phyloP scores from a whole-genome alignment of 2,888 invertebrate species.

The Drosophila kanekoi region DNA sequence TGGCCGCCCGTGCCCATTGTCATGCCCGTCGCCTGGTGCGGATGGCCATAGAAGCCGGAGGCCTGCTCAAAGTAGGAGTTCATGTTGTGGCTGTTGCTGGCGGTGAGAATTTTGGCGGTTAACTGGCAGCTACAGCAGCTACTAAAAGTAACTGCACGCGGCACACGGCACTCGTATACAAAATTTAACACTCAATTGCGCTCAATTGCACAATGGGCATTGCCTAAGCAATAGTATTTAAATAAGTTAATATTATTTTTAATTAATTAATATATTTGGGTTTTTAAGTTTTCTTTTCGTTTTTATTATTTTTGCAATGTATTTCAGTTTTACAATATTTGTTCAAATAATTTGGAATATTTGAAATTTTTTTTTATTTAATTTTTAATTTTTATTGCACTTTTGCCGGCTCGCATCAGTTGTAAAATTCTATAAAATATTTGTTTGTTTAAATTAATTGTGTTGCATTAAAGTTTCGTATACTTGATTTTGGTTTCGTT shows the following conservation, averaged over 20 bases:
- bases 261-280: constrained; percentile 11
- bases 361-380: constrained; percentile 27
- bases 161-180: constrained; percentile 35
- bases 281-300: background rate
- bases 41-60: constrained; percentile 97
- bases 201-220: constrained; percentile 15
- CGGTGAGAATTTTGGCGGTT: constrained; percentile 85
- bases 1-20: constrained; percentile 89
- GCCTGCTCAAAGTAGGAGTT: constrained; percentile 97
- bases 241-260: constrained; percentile 12
- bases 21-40: constrained; percentile 91
- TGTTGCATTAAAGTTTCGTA: constrained; percentile 41
- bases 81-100: constrained; percentile 87
- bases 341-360: background rate
- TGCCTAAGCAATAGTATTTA: constrained; percentile 10
- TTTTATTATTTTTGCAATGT: constrained; percentile 18
- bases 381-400: constrained; percentile 58
- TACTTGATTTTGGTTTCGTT: constrained; percentile 59
- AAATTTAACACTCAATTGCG: constrained; percentile 13
- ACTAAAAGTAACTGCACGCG: constrained; percentile 62
- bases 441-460: constrained; percentile 15
- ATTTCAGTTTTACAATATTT: constrained; percentile 20
- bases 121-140: constrained; percentile 66
- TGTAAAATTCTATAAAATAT: constrained; percentile 37
- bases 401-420: constrained; percentile 46